phyloP scores from a whole-genome alignment of 1,140 invertebrate species.

The Drosophila rhopaloa region DNA sequence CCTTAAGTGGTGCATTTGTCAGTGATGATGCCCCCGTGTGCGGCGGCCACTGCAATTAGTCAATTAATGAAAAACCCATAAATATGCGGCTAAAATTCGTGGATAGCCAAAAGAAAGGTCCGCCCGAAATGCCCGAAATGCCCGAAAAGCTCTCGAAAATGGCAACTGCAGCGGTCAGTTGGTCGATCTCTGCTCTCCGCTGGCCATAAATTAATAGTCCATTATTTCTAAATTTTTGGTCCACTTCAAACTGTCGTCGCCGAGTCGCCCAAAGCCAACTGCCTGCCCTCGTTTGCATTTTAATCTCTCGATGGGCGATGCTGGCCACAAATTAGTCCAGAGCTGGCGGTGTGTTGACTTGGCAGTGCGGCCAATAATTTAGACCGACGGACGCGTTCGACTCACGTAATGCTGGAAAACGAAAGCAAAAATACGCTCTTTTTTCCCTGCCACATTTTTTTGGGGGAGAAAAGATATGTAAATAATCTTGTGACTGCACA shows the following conservation, averaged over 20 bases:
- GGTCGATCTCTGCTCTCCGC: conserved; percentile 27
- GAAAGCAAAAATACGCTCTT: conserved; percentile 56
- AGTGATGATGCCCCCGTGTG: conserved; percentile 18
- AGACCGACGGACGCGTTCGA: conserved; percentile 34
- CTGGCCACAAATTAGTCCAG: conserved; percentile 72
- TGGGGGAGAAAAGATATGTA: conserved; percentile 56
- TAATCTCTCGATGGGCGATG: conserved; percentile 54
- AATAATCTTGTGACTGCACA: conserved; percentile 56
- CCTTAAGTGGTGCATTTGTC: conserved; percentile 65
- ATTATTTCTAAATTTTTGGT: conserved; percentile 81
- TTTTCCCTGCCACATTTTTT: conserved; percentile 16
- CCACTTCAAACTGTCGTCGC: conserved; percentile 79
- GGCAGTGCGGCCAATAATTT: conserved; percentile 75
- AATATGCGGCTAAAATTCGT: conserved; percentile 66
- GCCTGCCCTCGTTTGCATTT: conserved; percentile 77
- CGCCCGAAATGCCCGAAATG: background rate
- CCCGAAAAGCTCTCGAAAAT: conserved; percentile 59
- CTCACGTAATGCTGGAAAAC: conserved; percentile 57
- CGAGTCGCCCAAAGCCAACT: conserved; percentile 46
- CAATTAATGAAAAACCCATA: conserved; percentile 78
- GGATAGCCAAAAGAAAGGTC: conserved; percentile 49
- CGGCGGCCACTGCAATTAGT: conserved; percentile 63
- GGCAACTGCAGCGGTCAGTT: conserved; percentile 51
- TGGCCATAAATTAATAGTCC: conserved; percentile 80
- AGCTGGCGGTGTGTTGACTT: conserved; percentile 75